Evolutionary conservation across 2,113 vertebrate species (phyloP).

Genomic region (Papio anubis): DNA sequence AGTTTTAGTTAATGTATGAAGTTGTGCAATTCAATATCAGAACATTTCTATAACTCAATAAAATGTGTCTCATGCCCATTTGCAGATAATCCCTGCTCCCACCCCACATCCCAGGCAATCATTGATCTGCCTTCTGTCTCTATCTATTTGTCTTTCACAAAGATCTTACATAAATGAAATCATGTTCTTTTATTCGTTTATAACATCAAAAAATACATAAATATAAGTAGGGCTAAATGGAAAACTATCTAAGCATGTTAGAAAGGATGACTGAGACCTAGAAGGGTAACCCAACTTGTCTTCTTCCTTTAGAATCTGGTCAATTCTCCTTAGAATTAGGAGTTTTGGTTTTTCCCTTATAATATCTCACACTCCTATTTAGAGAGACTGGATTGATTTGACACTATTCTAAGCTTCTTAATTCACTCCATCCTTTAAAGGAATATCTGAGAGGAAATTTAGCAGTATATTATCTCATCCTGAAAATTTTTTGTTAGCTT

Average conservation of each 20-base stretch:
- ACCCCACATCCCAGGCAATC: not conserved
- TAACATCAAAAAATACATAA: not conserved
- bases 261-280: not conserved
- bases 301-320: not conserved
- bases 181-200: not conserved
- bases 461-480: not conserved
- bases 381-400: not conserved
- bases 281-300: not conserved
- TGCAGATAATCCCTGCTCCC: not conserved
- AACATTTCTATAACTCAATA: not conserved
- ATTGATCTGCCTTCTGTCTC: not conserved
- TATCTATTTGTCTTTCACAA: not conserved
- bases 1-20: conserved; percentile 27
- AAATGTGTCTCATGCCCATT: not conserved
- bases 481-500: conserved; percentile 10
- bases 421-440: not conserved
- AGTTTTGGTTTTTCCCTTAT: not conserved
- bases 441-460: not conserved
- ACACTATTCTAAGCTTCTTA: not conserved
- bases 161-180: not conserved
- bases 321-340: not conserved
- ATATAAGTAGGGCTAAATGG: not conserved
- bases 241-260: not conserved
- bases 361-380: not conserved
- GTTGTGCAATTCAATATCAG: not conserved